Conservation (phyloP, 2,888 invertebrate genomes). For the Prenolepis imparis region DNA sequence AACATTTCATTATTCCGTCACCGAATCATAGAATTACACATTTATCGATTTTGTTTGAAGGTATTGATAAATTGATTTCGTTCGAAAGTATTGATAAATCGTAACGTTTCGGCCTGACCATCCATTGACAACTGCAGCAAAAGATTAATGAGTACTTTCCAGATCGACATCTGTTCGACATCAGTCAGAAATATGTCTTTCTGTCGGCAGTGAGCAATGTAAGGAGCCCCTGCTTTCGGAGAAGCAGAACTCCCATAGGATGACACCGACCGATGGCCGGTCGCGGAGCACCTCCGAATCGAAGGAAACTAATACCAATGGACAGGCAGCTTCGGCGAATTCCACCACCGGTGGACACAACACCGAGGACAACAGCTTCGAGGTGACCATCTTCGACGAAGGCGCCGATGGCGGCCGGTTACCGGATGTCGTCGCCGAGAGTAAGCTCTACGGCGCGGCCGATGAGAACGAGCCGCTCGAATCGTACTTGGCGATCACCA, state of each 20-base stretch:
- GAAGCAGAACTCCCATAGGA: conserved; percentile 80
- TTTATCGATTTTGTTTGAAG: not conserved
- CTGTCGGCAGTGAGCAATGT: conserved; percentile 83
- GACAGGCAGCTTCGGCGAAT: conserved; percentile 23
- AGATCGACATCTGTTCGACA: not conserved
- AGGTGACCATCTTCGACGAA: conserved; percentile 81
- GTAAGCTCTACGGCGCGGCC: conserved; percentile 84
- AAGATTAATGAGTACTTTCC: not conserved
- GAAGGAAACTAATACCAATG: conserved; percentile 50
- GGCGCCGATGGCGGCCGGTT: conserved; percentile 86
- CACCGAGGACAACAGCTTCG: conserved; percentile 77
- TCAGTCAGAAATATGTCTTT: conserved; percentile 2
- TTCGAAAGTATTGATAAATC: conserved; percentile 6
- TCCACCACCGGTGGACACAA: conserved; percentile 16
- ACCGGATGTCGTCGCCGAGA: conserved; percentile 88
- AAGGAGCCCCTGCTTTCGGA: conserved; percentile 82
- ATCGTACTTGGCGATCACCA: conserved; percentile 88
- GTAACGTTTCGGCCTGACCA: not conserved
- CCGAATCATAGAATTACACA: not conserved
- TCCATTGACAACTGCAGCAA: not conserved
- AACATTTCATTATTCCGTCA: not conserved
- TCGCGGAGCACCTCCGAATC: conserved; percentile 83
- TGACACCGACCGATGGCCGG: conserved; percentile 83
- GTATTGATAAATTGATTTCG: not conserved
- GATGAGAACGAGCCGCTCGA: conserved; percentile 86